phyloP scores from a whole-genome alignment of 2,888 invertebrate species.

The Megamerina dolium region DNA sequence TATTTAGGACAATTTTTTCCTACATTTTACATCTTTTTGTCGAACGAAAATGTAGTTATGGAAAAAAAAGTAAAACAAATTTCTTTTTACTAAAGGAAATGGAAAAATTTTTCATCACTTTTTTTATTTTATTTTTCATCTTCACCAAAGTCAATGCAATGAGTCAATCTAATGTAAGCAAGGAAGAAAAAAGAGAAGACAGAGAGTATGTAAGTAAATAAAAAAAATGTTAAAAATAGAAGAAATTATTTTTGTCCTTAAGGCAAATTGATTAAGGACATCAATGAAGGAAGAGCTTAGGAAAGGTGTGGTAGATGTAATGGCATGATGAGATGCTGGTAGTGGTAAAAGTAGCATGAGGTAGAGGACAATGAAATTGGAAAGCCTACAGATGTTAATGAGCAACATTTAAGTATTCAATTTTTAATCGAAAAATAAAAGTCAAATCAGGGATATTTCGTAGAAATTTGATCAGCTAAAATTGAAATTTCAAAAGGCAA shows the following conservation, averaged over 20 bases:
- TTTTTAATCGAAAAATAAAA: no score
- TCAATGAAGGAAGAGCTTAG: constrained; percentile 7
- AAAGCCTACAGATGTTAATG: constrained; percentile 27
- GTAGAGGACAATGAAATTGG: neutral
- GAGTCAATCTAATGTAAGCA: no score
- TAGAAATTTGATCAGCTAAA: no score
- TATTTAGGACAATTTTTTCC: constrained; percentile 7
- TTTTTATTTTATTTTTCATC: constrained; percentile 24
- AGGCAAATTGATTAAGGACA: constrained; percentile 47
- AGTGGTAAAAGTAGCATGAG: neutral
- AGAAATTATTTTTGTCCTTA: constrained; percentile 27
- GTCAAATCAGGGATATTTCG: no score
- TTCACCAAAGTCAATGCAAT: constrained; percentile 1
- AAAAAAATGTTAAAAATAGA: constrained; percentile 8
- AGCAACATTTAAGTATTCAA: no score
- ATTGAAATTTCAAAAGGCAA: no score
- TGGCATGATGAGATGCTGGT: no score
- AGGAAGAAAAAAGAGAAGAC: no score
- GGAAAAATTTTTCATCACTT: constrained; percentile 43
- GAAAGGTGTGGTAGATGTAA: no score
- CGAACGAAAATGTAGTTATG: constrained; percentile 15
- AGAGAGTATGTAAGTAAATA: no score
- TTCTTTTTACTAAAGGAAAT: constrained; percentile 28
- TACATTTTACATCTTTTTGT: constrained; percentile 5
- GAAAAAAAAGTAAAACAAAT: no score